Percentiles rank a stretch among this genome's conserved stretches.
phyloP scores from a whole-genome alignment of 2,113 vertebrate species.

The Eonycteris spelaea region DNA sequence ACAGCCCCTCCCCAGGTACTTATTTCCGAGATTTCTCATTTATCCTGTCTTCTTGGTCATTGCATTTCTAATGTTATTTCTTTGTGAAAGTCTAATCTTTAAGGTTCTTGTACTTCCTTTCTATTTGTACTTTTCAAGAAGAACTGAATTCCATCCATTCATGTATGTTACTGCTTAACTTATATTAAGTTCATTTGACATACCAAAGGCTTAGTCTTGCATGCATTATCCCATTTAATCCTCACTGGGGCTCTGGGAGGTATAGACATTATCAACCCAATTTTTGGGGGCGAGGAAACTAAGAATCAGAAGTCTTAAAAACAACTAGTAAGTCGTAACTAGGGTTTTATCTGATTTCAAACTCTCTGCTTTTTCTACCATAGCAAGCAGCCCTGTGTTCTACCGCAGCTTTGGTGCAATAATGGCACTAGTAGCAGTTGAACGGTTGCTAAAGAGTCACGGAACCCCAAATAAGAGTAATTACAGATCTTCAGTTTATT shows the following conservation, averaged over 20 bases:
- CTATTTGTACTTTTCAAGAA: conserved; percentile 20
- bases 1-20: conserved; percentile 95
- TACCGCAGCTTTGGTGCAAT: neutral
- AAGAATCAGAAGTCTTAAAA: conserved; percentile 29
- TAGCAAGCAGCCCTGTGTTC: neutral
- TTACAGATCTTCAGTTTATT: neutral
- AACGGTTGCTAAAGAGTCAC: neutral
- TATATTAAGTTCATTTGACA: neutral
- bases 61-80: conserved; percentile 4
- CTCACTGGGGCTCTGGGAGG: neutral
- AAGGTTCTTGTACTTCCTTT: conserved; percentile 8
- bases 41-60: neutral
- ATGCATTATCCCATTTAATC: neutral
- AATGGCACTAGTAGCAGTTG: neutral
- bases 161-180: neutral
- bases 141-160: neutral
- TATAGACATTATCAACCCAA: neutral
- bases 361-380: neutral
- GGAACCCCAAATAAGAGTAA: neutral
- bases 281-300: neutral
- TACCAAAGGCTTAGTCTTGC: neutral
- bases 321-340: neutral
- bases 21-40: neutral
- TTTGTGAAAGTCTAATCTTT: conserved; percentile 18
- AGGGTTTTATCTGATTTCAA: neutral